Base-by-base conservation (phyloP, 2,888 invertebrate genomes). In the Lordiphosa andalusiaca region DNA sequence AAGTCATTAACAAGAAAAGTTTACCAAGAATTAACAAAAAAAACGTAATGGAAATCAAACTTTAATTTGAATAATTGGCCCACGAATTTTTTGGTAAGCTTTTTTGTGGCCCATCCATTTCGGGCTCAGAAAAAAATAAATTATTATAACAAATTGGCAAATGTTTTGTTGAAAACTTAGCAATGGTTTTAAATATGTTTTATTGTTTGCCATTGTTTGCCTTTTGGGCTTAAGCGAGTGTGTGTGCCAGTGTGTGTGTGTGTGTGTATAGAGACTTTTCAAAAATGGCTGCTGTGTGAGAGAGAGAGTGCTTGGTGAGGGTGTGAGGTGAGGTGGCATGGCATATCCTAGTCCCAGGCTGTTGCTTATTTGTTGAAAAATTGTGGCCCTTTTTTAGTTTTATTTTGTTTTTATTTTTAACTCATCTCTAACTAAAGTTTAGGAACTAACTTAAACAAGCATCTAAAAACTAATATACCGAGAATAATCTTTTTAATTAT, bases 1-100 rank as follows among this genome's bases (percentile, higher is more conserved):
- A 51, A 16, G 16, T 16, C 16, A 16, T 16, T 16, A 16, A 10
- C 3, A n/a, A 59, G 21, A 65, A 69, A 72, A 69, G 78, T 78
- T 84, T 78, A 84, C 77, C 81, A 83, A 78, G 49, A 66, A 58
- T 53, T 7, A 40, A 33, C 23, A 58, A 60, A 40, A 55, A 37
- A 23, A 44, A 36, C n/a, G n/a, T 16, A 16, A 16, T 16, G 41
- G 13, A 37, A 37, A 36, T 21, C 42, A 61, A 41, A 40, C 35
- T 63, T 63, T 47, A 13, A 44, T 46, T 49, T 6, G 19, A 25
- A 21, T 21, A 62, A 67, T 63, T 56, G 55, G 49, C 51, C 51
- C 51, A 51, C 40, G 30, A 23, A 16, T 39, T 52, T 60, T 60
- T 85, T 83, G 85, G 80, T 80, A 80, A 84, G 85, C 71, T 80